Evolutionary conservation across 92 coral and sea anemone species (phyloP).

Genomic region (Nematostella vectensis): DNA sequence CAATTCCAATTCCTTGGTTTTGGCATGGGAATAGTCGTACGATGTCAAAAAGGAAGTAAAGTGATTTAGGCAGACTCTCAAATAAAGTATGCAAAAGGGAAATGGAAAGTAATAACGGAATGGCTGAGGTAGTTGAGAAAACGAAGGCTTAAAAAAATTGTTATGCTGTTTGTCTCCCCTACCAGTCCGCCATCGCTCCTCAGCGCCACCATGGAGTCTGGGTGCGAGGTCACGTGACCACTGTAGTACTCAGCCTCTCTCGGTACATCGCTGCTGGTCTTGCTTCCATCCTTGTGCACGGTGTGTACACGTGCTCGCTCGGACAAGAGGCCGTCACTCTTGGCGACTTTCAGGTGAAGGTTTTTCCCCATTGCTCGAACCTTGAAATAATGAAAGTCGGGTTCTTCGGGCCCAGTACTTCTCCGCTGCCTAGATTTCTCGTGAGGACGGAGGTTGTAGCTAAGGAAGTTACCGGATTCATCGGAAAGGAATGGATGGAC

Average conservation of each 20-base stretch:
- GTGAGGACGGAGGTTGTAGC: constrained; percentile 21
- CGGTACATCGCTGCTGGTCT: constrained; percentile 11
- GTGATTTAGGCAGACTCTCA: too few relatives aligned
- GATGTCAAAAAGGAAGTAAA: too few relatives aligned
- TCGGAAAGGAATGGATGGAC: constrained; percentile 52
- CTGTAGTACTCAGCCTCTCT: constrained; percentile 31
- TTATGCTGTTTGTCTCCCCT: too few relatives aligned
- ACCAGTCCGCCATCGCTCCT: constrained; percentile 20
- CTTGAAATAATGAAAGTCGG: constrained; percentile 19
- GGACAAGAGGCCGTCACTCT: constrained; percentile 30
- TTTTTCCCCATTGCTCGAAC: constrained; percentile 37
- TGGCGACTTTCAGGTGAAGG: constrained; percentile 57
- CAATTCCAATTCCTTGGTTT: too few relatives aligned
- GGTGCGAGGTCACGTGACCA: constrained; percentile 67
- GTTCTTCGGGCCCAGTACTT: constrained; percentile 15
- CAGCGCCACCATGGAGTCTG: constrained; percentile 60
- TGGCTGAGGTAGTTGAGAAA: too few relatives aligned
- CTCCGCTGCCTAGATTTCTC: constrained; percentile 42
- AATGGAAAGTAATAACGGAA: too few relatives aligned
- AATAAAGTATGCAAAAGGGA: too few relatives aligned
- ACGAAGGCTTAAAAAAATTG: too few relatives aligned
- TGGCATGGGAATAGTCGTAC: too few relatives aligned
- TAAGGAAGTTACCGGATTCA: constrained; percentile 25
- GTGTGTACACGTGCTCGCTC: constrained; percentile 41
- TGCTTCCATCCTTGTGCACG: constrained; percentile 16